Evolutionary conservation across 2,888 invertebrate genomes (phyloP).

Genomic region (Amiota minor): DNA sequence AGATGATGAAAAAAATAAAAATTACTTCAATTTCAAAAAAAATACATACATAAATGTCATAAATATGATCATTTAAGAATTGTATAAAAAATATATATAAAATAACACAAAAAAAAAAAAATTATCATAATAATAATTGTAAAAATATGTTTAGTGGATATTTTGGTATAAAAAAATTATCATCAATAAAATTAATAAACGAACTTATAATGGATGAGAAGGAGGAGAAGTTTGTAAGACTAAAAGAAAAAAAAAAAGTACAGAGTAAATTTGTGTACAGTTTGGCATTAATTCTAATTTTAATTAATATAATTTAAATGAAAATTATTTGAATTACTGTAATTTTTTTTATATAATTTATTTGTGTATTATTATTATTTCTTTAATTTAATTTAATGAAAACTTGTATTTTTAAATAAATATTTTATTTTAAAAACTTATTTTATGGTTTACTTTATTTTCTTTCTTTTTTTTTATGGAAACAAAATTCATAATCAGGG

Average conservation of each 20-base stretch:
- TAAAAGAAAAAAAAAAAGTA: conserved; percentile 23
- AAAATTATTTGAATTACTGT: conserved; percentile 19
- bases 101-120: conserved; percentile 22
- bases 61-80: conserved; percentile 25
- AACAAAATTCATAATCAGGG: background rate
- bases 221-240: conserved; percentile 35
- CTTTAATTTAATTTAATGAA: conserved; percentile 17
- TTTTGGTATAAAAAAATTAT: conserved; percentile 4
- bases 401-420: background rate
- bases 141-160: conserved; percentile 24
- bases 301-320: conserved; percentile 28
- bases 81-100: background rate
- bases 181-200: too few relatives aligned
- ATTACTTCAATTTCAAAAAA: background rate
- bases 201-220: too few relatives aligned
- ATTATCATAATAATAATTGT: conserved; percentile 17
- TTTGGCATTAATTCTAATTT: background rate
- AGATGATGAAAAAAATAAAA: conserved; percentile 52
- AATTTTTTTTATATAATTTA: conserved; percentile 1
- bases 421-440: background rate
- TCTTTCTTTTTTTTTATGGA: background rate
- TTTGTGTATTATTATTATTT: conserved; percentile 15
- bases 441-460: background rate
- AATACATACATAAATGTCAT: conserved; percentile 10
- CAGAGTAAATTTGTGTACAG: conserved; percentile 13